These are phyloP conservation scores for Nycticebus coucang DNA, from an alignment of 2,113 vertebrate species.

Conservation along the genomic window DNA sequence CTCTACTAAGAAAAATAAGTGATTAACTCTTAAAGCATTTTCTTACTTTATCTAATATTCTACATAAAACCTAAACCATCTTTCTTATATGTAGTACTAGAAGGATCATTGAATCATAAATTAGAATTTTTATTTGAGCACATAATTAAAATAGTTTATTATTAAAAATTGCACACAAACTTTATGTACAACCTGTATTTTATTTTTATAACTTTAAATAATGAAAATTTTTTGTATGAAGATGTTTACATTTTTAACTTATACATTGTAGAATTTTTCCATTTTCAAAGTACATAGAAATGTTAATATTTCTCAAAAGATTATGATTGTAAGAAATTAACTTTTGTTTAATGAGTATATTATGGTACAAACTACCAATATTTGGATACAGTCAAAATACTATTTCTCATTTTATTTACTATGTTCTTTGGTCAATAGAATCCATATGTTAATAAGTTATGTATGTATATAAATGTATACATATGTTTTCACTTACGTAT, in stretches of 20 bases:
- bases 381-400: neutral
- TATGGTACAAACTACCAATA: neutral
- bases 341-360: slow-evolving; percentile 20
- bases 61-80: neutral
- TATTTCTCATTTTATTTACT: neutral
- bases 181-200: neutral
- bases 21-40: neutral
- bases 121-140: slow-evolving; percentile 17
- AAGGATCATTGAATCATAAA: slow-evolving; percentile 17
- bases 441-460: neutral
- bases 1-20: slow-evolving; percentile 19
- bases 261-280: neutral
- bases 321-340: slow-evolving; percentile 6
- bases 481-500: neutral
- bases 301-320: slow-evolving; percentile 31
- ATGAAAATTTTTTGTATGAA: neutral
- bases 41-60: neutral
- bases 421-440: neutral
- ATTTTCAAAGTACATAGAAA: neutral
- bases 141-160: neutral
- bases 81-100: neutral
- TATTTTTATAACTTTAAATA: slow-evolving; percentile 49
- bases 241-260: neutral
- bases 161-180: too few species aligned
- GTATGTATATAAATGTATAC: neutral